phyloP scores from a whole-genome alignment of 1,140 invertebrate genomes.

The Nephotettix cincticeps region DNA sequence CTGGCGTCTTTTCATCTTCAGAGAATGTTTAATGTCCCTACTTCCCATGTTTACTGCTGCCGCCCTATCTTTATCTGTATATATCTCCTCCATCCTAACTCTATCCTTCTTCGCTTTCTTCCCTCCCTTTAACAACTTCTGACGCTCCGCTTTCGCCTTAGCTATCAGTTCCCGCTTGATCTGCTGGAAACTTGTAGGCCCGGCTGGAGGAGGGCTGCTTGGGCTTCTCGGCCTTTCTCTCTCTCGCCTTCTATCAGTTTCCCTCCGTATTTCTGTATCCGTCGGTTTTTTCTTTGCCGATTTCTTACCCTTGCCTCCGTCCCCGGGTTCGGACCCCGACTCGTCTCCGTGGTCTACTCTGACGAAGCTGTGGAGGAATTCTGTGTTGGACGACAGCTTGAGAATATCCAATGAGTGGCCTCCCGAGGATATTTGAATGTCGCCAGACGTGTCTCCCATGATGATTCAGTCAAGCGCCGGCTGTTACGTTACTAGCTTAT shows the following conservation, averaged over 20 bases:
- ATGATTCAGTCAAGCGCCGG: background rate
- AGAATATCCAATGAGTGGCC: conserved; percentile 36
- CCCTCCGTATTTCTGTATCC: conserved; percentile 18
- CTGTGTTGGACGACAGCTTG: conserved; percentile 38
- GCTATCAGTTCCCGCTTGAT: conserved; percentile 51
- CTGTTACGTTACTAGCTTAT: background rate
- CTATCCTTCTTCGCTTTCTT: conserved; percentile 41
- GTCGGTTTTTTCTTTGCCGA: conserved; percentile 28
- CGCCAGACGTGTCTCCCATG: conserved; percentile 39
- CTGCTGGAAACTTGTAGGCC: conserved; percentile 34
- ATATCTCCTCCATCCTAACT: conserved; percentile 59
- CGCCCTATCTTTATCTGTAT: conserved; percentile 87
- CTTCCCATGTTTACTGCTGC: conserved; percentile 81
- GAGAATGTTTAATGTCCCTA: conserved; percentile 79
- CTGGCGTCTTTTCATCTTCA: conserved; percentile 75
- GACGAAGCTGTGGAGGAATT: conserved; percentile 41
- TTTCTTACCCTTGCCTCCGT: conserved; percentile 29
- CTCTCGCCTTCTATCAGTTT: conserved; percentile 24
- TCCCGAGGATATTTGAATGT: conserved; percentile 39
- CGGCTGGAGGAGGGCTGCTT: conserved; percentile 1
- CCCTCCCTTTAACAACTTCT: conserved; percentile 41
- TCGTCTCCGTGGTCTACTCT: conserved; percentile 34
- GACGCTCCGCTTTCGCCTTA: conserved; percentile 42
- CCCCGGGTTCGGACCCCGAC: conserved; percentile 14
- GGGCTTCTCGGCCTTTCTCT: conserved; percentile 21